Percentiles rank a stretch among this genome's conserved stretches.
phyloP scores from a whole-genome alignment of 2,113 vertebrate genomes.

The Sapayoa aenigma region DNA sequence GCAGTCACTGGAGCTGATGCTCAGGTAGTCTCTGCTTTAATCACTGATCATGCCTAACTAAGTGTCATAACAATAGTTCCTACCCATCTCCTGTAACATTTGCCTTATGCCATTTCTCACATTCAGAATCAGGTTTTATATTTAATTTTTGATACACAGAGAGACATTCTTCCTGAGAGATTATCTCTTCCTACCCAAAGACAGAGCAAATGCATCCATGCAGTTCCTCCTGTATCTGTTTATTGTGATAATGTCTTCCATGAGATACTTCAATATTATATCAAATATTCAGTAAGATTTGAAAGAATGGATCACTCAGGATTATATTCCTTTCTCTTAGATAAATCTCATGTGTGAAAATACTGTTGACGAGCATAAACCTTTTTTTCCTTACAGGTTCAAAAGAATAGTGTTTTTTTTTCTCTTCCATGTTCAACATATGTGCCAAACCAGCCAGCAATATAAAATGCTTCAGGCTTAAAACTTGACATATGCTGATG shows the following conservation, averaged over 20 bases:
- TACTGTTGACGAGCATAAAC: background rate
- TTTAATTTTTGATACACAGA: background rate
- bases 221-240: rapidly evolving
- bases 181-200: background rate
- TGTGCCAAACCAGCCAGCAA: background rate
- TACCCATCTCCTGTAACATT: background rate
- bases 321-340: background rate
- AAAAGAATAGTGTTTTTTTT: background rate
- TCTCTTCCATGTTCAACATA: background rate
- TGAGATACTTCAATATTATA: background rate
- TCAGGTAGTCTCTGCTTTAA: background rate
- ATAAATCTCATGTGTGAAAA: background rate
- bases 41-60: background rate
- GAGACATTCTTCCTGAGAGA: background rate
- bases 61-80: background rate
- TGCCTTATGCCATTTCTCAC: background rate
- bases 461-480: background rate
- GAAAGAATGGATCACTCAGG: background rate
- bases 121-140: background rate
- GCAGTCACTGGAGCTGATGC: background rate
- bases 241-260: background rate
- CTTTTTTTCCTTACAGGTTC: background rate
- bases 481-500: background rate
- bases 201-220: background rate
- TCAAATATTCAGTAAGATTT: background rate